Evolutionary conservation across 2,888 invertebrate species (phyloP).

Genomic region (Pachydiplax longipennis): DNA sequence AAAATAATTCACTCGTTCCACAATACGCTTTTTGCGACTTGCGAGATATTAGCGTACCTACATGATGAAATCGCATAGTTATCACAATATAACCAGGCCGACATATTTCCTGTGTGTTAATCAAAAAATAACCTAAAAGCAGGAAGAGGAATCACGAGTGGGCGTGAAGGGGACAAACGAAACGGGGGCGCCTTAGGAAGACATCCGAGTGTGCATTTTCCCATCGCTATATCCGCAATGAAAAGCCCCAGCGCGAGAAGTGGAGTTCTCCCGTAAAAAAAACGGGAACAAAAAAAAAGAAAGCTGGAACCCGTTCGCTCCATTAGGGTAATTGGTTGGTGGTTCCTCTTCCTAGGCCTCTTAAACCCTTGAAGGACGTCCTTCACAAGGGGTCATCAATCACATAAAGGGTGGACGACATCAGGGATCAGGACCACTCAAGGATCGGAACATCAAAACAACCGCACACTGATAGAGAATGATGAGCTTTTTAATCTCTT

Average conservation of each 20-base stretch:
- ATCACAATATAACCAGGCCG: no score
- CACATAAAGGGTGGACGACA: neutral
- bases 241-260: neutral
- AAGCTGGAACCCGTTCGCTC: neutral
- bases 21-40: no score
- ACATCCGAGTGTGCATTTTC: neutral
- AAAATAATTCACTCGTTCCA: no score
- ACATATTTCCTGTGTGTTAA: no score
- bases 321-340: slow-evolving; percentile 4
- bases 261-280: neutral
- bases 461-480: no score
- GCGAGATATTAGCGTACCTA: no score
- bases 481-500: no score
- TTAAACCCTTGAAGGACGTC: neutral
- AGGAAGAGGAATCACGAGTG: neutral
- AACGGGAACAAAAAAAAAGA: neutral
- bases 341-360: neutral
- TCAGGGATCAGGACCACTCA: no score
- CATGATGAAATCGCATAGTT: no score
- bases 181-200: neutral
- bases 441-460: no score
- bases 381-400: neutral
- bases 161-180: neutral
- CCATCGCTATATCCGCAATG: neutral
- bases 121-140: no score